A percentile compares a stretch with the other conserved stretches of the same genome.
These are phyloP conservation scores for Gymnoscelis rufifasciata DNA, from an alignment of 2,888 invertebrate species.

Conservation along the genomic window DNA sequence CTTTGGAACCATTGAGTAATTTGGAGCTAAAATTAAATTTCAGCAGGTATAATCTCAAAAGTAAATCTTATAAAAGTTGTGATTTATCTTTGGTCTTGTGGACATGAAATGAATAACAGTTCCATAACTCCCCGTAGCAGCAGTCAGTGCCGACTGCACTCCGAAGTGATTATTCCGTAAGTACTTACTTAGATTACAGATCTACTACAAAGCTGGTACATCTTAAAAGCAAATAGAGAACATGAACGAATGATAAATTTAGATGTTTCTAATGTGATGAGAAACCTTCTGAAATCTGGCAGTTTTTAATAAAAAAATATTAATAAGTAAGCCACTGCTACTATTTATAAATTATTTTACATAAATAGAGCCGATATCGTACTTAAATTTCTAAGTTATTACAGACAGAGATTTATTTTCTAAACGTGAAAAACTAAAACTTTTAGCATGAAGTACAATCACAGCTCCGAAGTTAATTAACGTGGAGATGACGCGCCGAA, in stretches of 20 bases:
- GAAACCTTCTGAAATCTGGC: slow-evolving; percentile 12
- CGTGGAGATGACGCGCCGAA: slow-evolving; percentile 54
- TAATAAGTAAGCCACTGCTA: slow-evolving; percentile 40
- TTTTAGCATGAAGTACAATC: slow-evolving; percentile 63
- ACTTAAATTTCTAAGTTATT: slow-evolving; percentile 57
- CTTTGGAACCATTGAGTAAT: slow-evolving; percentile 74
- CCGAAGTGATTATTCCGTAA: slow-evolving; percentile 63
- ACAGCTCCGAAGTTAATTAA: slow-evolving; percentile 72
- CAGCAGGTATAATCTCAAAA: slow-evolving; percentile 62
- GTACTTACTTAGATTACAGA: slow-evolving; percentile 77
- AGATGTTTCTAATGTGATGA: slow-evolving; percentile 29
- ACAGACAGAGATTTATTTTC: slow-evolving; percentile 28
- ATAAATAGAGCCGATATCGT: slow-evolving; percentile 50
- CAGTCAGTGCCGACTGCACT: slow-evolving; percentile 39
- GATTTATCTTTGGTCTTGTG: slow-evolving; percentile 76
- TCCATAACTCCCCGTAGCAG: slow-evolving; percentile 69
- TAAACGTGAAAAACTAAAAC: slow-evolving; percentile 48
- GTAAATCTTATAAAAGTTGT: slow-evolving; percentile 62
- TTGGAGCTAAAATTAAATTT: slow-evolving; percentile 57
- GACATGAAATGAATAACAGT: slow-evolving; percentile 51
- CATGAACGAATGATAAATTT: slow-evolving; percentile 50
- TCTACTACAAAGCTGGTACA: slow-evolving; percentile 73
- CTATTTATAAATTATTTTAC: slow-evolving; percentile 40
- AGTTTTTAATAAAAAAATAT: slow-evolving; percentile 9
- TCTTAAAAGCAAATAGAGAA: slow-evolving; percentile 72